phyloP scores from a whole-genome alignment of 2,797 vertebrate species.

The Falco peregrinus region DNA sequence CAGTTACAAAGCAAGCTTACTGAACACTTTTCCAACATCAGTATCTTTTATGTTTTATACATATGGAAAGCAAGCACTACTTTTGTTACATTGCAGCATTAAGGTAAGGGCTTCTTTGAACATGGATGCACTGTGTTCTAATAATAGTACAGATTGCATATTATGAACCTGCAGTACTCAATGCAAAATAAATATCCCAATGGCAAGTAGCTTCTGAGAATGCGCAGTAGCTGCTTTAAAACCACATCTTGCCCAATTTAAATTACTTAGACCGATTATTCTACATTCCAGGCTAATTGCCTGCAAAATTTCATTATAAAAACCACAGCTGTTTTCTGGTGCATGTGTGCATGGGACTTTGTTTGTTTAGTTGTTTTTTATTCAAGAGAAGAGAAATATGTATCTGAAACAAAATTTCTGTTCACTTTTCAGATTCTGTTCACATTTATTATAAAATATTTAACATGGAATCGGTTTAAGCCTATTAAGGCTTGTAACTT shows the following conservation, averaged over 20 bases:
- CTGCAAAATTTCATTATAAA: constrained; percentile 61
- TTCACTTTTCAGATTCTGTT: neutral
- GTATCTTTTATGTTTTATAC: neutral
- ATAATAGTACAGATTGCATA: constrained; percentile 20
- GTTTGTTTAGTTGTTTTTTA: neutral
- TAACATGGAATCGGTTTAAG: neutral
- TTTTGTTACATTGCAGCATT: constrained; percentile 4
- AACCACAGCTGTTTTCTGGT: constrained; percentile 41
- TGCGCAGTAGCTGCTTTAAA: constrained; percentile 16
- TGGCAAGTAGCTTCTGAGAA: neutral
- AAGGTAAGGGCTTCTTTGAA: constrained; percentile 38
- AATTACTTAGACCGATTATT: constrained; percentile 57
- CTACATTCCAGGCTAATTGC: constrained; percentile 47
- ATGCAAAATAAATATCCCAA: constrained; percentile 11
- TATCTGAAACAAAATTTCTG: neutral
- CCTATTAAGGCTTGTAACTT: neutral
- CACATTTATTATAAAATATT: neutral
- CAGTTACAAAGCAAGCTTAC: neutral
- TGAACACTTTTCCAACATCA: neutral
- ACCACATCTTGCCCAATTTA: constrained; percentile 48
- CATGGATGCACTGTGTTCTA: neutral
- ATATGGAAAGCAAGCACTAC: neutral
- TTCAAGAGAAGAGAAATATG: neutral
- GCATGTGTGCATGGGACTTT: neutral
- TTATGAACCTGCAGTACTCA: constrained; percentile 10